Conservation (phyloP, 2,888 invertebrate genomes). For the Ametastegia equiseti region DNA sequence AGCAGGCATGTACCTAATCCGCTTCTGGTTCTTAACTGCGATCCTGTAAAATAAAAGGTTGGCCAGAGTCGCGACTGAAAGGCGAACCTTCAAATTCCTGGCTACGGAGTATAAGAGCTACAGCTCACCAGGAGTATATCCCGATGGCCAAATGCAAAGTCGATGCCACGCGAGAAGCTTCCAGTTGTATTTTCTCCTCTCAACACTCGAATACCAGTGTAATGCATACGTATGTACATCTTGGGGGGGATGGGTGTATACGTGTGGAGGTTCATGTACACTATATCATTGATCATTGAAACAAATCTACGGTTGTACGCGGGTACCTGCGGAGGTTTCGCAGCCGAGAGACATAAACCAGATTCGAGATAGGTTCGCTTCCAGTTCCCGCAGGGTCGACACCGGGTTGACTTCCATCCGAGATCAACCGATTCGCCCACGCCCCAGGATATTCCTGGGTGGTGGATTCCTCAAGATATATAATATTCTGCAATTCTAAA, state of each 20-base stretch:
- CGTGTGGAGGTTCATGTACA: neutral
- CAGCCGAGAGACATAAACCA: constrained; percentile 70
- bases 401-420: constrained; percentile 54
- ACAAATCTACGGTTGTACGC: constrained; percentile 61
- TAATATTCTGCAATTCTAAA: constrained; percentile 48
- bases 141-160: constrained; percentile 26
- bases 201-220: neutral
- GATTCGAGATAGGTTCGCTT: constrained; percentile 70
- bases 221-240: neutral
- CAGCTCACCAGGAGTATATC: neutral
- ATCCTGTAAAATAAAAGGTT: neutral
- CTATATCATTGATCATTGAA: constrained; percentile 67
- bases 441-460: constrained; percentile 45
- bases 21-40: neutral
- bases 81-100: neutral
- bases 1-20: neutral
- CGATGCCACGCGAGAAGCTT: constrained; percentile 26
- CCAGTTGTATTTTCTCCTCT: constrained; percentile 2
- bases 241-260: neutral
- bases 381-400: constrained; percentile 70
- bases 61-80: neutral
- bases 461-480: constrained; percentile 47
- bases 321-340: constrained; percentile 35
- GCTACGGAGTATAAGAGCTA: neutral
- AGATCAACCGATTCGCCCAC: constrained; percentile 47